These are phyloP conservation scores for Silurus aristotelis DNA, from an alignment of 2,797 vertebrate species.

Conservation along the genomic window DNA sequence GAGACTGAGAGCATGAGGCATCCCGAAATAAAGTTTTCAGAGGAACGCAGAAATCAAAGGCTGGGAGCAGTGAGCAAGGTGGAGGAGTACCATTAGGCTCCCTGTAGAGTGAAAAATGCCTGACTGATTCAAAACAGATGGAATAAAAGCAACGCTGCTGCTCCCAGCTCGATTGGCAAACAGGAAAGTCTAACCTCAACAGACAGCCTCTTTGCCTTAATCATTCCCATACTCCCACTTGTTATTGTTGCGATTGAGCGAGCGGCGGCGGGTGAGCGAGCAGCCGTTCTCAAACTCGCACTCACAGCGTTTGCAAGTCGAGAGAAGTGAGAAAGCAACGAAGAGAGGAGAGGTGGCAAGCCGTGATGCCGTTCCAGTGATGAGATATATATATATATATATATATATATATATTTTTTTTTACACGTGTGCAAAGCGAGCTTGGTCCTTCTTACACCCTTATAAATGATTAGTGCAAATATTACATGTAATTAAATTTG, in stretches of 20 bases:
- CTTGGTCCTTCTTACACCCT: constrained; percentile 6
- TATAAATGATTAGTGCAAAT: not conserved
- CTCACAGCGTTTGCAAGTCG: constrained; percentile 19
- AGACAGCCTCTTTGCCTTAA: constrained; percentile 80
- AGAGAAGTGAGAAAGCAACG: not conserved
- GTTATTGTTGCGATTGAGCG: constrained; percentile 80
- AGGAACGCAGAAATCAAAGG: constrained; percentile 74
- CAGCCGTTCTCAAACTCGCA: constrained; percentile 73
- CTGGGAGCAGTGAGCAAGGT: constrained; percentile 67
- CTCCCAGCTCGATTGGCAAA: constrained; percentile 86
- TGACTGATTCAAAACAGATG: constrained; percentile 89
- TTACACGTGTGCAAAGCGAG: not conserved
- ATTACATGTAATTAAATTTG: not conserved
- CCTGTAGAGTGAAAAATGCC: constrained; percentile 81
- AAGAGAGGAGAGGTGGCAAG: not conserved
- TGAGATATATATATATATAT: too few relatives aligned
- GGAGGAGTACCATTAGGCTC: constrained; percentile 78
- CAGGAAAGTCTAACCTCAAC: constrained; percentile 87
- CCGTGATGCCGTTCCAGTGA: not conserved
- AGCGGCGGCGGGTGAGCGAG: constrained; percentile 51
- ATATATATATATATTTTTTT: not conserved
- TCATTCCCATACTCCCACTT: constrained; percentile 86
- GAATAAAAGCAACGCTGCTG: constrained; percentile 79
- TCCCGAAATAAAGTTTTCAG: constrained; percentile 60
- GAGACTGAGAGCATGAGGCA: too few relatives aligned